Evolutionary conservation across 2,888 invertebrate species (phyloP).

Genomic region (Caenorhabditis afra): DNA sequence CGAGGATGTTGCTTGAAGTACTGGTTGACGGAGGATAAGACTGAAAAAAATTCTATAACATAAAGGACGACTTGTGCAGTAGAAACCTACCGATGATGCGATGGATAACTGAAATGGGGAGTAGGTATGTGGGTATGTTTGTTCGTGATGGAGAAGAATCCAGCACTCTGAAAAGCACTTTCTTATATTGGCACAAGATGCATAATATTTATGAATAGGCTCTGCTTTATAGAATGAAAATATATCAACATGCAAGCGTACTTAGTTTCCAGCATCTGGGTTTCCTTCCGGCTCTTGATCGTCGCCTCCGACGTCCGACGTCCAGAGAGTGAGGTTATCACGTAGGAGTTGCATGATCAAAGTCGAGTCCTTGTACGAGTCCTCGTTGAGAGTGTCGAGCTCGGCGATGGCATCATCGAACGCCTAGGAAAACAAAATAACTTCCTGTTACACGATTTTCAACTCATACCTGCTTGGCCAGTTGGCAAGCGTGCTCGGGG

Average conservation of each 20-base stretch:
- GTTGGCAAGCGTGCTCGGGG: slow-evolving; percentile 97
- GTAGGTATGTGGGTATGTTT: not conserved
- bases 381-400: slow-evolving; percentile 98
- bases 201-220: too few relatives aligned
- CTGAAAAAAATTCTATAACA: slow-evolving; percentile 5
- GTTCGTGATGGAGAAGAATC: not conserved
- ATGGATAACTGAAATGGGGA: slow-evolving; percentile 31
- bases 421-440: slow-evolving; percentile 87
- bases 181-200: too few relatives aligned
- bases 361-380: slow-evolving; percentile 99
- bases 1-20: slow-evolving; percentile 32
- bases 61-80: too few relatives aligned
- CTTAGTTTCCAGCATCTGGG: slow-evolving; percentile 40
- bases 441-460: not conserved
- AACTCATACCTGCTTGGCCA: slow-evolving; percentile 93
- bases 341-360: slow-evolving; percentile 98
- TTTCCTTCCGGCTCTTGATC: slow-evolving; percentile 47
- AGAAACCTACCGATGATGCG: slow-evolving; percentile 22
- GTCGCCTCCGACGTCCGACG: slow-evolving; percentile 53
- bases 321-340: slow-evolving; percentile 72
- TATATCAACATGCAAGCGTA: slow-evolving; percentile 42
- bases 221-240: slow-evolving; percentile 45
- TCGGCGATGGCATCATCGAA: slow-evolving; percentile 99
- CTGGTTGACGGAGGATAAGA: slow-evolving; percentile 27
- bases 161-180: slow-evolving; percentile 17